phyloP scores from a whole-genome alignment of 2,113 vertebrate species.

The Sarotherodon lohbergeri region DNA sequence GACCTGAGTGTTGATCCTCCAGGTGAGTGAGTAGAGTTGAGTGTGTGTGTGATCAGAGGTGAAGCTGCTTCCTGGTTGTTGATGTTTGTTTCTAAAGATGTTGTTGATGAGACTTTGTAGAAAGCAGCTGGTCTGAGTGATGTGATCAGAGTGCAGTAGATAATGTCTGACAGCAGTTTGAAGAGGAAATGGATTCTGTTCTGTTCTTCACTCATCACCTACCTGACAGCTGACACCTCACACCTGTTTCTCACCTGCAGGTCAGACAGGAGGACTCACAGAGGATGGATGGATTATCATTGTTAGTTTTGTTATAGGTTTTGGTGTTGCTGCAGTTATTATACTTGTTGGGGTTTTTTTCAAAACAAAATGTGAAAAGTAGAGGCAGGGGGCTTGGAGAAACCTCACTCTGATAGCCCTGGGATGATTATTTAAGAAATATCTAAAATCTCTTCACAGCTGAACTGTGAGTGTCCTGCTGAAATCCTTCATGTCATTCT shows the following conservation, averaged over 20 bases:
- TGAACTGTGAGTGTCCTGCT: not conserved
- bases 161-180: not conserved
- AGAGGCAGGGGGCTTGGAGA: not conserved
- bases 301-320: not conserved
- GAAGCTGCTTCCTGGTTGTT: too few relatives aligned
- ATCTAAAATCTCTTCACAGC: not conserved
- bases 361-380: not conserved
- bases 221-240: not conserved
- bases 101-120: too few relatives aligned
- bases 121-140: too few relatives aligned
- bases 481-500: not conserved
- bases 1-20: too few relatives aligned
- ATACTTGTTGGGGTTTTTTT: not conserved
- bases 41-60: too few relatives aligned
- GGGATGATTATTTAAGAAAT: not conserved
- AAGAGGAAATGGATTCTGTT: not conserved
- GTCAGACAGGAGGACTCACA: accelerated
- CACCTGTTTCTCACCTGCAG: not conserved
- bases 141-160: too few relatives aligned
- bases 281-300: not conserved
- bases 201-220: not conserved
- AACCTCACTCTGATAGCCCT: not conserved
- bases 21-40: too few relatives aligned
- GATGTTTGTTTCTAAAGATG: too few relatives aligned
- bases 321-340: not conserved